Percentiles rank a stretch among this genome's conserved stretches.
Conservation (phyloP, 1,140 invertebrate genomes). For the Leguminivora glycinivorella region DNA sequence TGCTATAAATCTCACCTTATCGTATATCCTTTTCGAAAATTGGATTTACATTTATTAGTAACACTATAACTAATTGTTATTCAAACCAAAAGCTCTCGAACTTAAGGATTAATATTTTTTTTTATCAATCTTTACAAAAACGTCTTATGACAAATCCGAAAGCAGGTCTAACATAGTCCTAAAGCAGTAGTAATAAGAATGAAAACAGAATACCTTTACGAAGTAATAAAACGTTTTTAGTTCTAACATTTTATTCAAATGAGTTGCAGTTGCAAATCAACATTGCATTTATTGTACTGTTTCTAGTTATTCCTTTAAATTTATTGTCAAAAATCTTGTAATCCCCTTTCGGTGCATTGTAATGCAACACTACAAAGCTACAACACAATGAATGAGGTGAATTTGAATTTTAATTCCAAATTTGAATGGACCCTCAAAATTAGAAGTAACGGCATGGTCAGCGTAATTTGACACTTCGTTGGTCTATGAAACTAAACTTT, state of each 20-base stretch:
- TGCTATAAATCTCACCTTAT: too few relatives aligned
- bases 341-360: conserved; percentile 35
- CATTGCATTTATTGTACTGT: conserved; percentile 19
- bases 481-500: not conserved
- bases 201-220: not conserved
- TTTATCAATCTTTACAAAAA: not conserved
- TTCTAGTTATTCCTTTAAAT: conserved; percentile 22
- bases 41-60: conserved; percentile 18
- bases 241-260: conserved; percentile 3
- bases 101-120: not conserved
- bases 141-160: not conserved
- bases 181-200: not conserved
- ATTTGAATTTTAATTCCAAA: conserved; percentile 56
- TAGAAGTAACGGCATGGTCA: conserved; percentile 50
- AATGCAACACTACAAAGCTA: conserved; percentile 42
- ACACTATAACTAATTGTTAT: conserved; percentile 20
- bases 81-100: conserved; percentile 21
- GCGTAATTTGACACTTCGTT: conserved; percentile 52
- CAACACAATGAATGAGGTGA: conserved; percentile 37
- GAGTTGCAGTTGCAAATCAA: conserved; percentile 19
- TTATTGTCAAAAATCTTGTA: conserved; percentile 9
- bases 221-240: not conserved
- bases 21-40: too few relatives aligned
- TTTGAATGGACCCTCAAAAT: conserved; percentile 52
- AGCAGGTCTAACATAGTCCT: not conserved